These are phyloP conservation scores for Notamacropus eugenii DNA, from an alignment of 2,797 vertebrate species.

Conservation along the genomic window DNA sequence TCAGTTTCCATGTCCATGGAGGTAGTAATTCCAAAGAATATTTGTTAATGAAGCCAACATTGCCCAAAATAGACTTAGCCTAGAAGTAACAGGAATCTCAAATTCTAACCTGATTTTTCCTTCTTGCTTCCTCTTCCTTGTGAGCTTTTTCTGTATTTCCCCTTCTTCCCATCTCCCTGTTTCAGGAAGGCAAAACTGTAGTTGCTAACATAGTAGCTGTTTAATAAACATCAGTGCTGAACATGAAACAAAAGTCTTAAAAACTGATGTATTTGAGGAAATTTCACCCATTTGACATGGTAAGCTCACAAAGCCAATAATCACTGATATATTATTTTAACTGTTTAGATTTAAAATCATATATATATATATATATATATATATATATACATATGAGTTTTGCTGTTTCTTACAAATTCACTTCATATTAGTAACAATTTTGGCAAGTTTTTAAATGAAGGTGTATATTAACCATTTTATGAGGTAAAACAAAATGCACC, in stretches of 20 bases:
- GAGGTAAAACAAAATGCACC: neutral
- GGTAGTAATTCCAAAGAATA: too few relatives aligned
- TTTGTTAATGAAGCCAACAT: too few relatives aligned
- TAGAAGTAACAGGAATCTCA: too few relatives aligned
- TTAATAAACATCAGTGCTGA: too few relatives aligned
- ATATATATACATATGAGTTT: neutral
- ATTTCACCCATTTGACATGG: neutral
- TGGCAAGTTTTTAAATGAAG: neutral
- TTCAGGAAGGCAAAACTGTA: too few relatives aligned
- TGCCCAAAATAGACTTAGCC: too few relatives aligned
- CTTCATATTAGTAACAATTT: neutral
- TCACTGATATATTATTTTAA: neutral
- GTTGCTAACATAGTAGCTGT: too few relatives aligned
- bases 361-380: neutral
- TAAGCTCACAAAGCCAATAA: neutral
- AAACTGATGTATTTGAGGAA: neutral
- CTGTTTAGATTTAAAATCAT: neutral
- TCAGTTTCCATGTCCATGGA: too few relatives aligned
- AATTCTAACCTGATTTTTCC: too few relatives aligned
- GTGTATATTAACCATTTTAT: neutral
- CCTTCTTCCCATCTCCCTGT: too few relatives aligned
- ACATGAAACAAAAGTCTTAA: neutral
- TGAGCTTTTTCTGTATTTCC: too few relatives aligned
- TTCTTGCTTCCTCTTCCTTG: too few relatives aligned
- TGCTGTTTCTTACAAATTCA: neutral